These are phyloP conservation scores for Nymphicus hollandicus DNA, from an alignment of 2,113 vertebrate species.

Conservation along the genomic window DNA sequence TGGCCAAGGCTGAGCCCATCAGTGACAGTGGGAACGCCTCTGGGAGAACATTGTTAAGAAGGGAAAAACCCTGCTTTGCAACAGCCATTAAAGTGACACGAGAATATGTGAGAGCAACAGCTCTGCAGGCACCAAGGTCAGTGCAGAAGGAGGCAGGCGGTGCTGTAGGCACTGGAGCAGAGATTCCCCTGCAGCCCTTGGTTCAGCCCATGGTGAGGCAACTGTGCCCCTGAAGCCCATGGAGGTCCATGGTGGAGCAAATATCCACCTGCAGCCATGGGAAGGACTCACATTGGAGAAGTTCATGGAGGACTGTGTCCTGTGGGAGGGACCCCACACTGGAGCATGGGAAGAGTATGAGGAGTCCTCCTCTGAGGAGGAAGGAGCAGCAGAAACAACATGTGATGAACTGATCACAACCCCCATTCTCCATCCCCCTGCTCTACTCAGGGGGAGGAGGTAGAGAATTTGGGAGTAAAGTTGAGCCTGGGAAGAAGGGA, in stretches of 20 bases:
- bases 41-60: background rate
- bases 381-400: background rate
- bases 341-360: background rate
- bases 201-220: background rate
- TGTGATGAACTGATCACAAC: background rate
- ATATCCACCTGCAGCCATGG: background rate
- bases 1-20: background rate
- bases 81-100: background rate
- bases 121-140: background rate
- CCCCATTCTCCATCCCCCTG: background rate
- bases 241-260: rapidly evolving
- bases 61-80: background rate
- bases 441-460: rapidly evolving
- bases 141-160: background rate
- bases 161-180: rapidly evolving
- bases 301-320: background rate
- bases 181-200: background rate
- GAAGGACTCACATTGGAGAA: background rate
- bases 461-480: rapidly evolving
- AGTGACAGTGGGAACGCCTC: rapidly evolving
- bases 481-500: background rate
- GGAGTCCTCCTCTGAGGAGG: background rate
- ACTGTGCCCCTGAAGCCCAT: background rate
- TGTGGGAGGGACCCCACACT: rapidly evolving
- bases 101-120: rapidly evolving